These are phyloP conservation scores for Gavia stellata DNA, from an alignment of 2,113 vertebrate species.

Conservation along the genomic window DNA sequence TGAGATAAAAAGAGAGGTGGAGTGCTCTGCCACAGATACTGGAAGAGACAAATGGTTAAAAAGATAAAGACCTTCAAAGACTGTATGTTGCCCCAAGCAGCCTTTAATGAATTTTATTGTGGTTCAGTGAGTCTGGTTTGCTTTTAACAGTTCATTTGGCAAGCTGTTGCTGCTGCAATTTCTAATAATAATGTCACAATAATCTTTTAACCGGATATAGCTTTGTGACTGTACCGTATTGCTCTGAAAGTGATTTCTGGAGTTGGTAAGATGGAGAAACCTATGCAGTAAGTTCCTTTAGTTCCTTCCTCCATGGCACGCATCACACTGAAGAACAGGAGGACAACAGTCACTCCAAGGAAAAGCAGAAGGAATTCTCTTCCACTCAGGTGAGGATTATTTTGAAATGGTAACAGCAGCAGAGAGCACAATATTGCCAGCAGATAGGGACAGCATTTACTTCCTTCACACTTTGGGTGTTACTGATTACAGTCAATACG, in stretches of 20 bases:
- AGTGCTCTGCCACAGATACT: not conserved
- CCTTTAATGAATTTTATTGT: slow-evolving; percentile 27
- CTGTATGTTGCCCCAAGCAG: slow-evolving; percentile 3
- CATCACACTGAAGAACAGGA: not conserved
- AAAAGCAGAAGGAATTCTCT: not conserved
- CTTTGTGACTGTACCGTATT: not conserved
- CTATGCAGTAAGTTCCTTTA: not conserved
- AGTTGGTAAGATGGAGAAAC: not conserved
- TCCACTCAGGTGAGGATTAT: not conserved
- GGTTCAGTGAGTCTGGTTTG: slow-evolving; percentile 12
- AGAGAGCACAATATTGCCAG: not conserved
- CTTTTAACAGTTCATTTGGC: not conserved
- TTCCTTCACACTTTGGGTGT: not conserved
- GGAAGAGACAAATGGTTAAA: not conserved
- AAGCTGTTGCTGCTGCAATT: not conserved
- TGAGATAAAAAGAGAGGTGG: not conserved
- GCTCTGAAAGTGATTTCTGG: not conserved
- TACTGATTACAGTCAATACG: not conserved
- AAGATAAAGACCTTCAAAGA: slow-evolving; percentile 21
- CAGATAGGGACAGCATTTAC: not conserved
- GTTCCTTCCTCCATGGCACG: not conserved
- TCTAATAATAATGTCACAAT: slow-evolving; percentile 20
- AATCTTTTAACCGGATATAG: not conserved
- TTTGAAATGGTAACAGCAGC: not conserved
- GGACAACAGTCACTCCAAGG: not conserved